Evolutionary conservation across 2,113 vertebrate genomes (phyloP).

Genomic region (Motacilla alba): DNA sequence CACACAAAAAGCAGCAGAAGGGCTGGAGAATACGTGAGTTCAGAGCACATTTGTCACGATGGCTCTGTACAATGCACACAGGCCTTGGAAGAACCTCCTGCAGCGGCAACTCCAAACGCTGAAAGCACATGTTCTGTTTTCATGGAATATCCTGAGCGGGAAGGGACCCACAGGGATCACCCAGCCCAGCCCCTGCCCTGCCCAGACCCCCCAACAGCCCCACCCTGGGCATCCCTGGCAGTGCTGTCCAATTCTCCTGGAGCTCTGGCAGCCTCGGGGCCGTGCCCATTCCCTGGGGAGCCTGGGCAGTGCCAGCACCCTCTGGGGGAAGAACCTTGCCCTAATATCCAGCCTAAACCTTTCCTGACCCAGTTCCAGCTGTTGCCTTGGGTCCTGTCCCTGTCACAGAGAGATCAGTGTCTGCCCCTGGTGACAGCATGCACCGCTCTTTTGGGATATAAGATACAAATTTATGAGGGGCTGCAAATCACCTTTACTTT

Average conservation of each 20-base stretch:
- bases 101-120: neutral
- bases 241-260: neutral
- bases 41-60: neutral
- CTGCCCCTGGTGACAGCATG: neutral
- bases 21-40: rapidly evolving
- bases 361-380: neutral
- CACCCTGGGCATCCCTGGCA: neutral
- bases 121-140: neutral
- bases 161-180: neutral
- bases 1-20: neutral
- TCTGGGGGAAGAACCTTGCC: neutral
- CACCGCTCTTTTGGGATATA: neutral
- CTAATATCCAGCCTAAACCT: neutral
- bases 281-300: neutral
- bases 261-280: neutral
- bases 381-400: neutral
- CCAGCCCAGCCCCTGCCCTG: neutral
- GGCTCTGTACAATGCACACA: rapidly evolving
- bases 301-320: neutral
- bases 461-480: neutral
- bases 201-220: neutral
- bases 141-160: neutral
- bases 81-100: neutral
- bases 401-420: neutral
- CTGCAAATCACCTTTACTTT: neutral